phyloP scores from a whole-genome alignment of 92 coral and sea anemone genomes.

The Bergia sp. region DNA sequence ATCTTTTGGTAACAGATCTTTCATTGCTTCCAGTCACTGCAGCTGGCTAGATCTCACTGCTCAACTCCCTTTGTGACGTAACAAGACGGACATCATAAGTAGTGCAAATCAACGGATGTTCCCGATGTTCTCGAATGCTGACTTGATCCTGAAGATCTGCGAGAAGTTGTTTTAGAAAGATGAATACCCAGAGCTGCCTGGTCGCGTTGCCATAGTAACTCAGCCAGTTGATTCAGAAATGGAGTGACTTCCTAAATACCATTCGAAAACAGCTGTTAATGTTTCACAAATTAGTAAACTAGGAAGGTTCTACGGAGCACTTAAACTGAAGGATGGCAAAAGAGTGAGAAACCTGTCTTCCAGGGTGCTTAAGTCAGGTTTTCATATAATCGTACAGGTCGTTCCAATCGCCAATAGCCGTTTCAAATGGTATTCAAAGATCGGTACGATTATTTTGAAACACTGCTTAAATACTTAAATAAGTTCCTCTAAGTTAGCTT shows the following conservation, averaged over 20 bases:
- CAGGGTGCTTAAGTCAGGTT: too few species aligned
- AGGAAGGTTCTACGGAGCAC: neutral
- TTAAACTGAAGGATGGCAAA: too few species aligned
- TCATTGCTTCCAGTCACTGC: neutral
- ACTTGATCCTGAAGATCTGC: constrained; percentile 75
- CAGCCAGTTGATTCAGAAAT: constrained; percentile 84
- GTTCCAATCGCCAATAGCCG: too few species aligned
- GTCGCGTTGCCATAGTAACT: constrained; percentile 90
- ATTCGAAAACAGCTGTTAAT: constrained; percentile 25
- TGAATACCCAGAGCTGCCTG: constrained; percentile 52
- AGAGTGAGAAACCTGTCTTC: too few species aligned
- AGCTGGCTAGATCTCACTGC: neutral
- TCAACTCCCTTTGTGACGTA: neutral
- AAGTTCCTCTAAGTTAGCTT: too few species aligned
- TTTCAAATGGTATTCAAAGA: too few species aligned
- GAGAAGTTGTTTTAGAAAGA: constrained; percentile 48
- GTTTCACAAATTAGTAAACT: neutral
- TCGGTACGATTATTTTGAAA: too few species aligned
- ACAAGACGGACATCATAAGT: neutral
- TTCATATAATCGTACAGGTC: too few species aligned
- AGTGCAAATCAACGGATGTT: constrained; percentile 39
- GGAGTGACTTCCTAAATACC: constrained; percentile 79
- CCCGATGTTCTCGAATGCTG: constrained; percentile 61
- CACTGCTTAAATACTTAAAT: too few species aligned
- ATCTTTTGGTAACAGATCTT: neutral